Percentiles rank a stretch among this genome's conserved stretches.
phyloP scores from a whole-genome alignment of 2,113 vertebrate species.

The Jaculus jaculus region DNA sequence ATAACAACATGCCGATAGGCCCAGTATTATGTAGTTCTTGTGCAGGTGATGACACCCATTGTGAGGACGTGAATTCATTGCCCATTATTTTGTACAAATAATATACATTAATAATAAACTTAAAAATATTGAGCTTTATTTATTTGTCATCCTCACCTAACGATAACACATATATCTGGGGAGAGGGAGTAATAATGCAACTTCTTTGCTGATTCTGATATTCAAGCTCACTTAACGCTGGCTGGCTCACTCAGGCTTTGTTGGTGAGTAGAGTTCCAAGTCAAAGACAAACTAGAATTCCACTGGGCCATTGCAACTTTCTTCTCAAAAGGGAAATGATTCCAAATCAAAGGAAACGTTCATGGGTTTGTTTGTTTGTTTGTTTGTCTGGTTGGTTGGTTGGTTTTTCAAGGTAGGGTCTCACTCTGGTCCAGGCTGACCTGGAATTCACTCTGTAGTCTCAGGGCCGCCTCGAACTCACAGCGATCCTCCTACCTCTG shows the following conservation, averaged over 20 bases:
- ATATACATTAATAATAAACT: not conserved
- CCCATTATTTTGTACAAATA: not conserved
- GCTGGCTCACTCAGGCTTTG: not conserved
- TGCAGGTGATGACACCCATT: too few relatives aligned
- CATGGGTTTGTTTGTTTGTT: too few relatives aligned
- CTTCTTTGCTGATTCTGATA: not conserved
- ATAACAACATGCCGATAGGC: too few relatives aligned
- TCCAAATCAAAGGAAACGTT: not conserved
- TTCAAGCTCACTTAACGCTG: not conserved
- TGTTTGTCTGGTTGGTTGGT: too few relatives aligned
- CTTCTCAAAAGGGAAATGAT: not conserved
- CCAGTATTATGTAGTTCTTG: too few relatives aligned
- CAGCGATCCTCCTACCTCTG: too few relatives aligned
- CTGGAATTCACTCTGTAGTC: too few relatives aligned
- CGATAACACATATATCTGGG: not conserved
- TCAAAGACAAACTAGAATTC: not conserved
- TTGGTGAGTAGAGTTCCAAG: not conserved
- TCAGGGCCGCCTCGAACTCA: too few relatives aligned
- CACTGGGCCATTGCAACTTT: not conserved
- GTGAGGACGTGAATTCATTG: too few relatives aligned
- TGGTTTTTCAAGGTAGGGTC: too few relatives aligned
- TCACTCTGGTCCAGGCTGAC: too few relatives aligned
- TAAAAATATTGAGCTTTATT: not conserved
- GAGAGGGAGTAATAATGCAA: not conserved
- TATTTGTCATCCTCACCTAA: not conserved